Base-by-base conservation (phyloP, 2,113 vertebrate genomes). In the Bothrops jararaca region DNA sequence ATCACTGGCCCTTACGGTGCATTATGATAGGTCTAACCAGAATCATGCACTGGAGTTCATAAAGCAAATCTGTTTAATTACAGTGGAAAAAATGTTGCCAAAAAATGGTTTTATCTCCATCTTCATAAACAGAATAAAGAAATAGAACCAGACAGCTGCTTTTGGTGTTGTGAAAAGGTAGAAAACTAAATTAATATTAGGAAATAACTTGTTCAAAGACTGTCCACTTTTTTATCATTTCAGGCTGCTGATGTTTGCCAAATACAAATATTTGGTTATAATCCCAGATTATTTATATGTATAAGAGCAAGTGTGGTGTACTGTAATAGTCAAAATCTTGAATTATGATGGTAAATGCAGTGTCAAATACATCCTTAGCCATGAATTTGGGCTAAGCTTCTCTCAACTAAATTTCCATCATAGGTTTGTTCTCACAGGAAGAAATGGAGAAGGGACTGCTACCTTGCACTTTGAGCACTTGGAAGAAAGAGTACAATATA, bases 201-300 rank as follows among this genome's bases (percentile, higher is more conserved):
- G 20, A 39, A 90, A n/a, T 53, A 24, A 22, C 4, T 80, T 85
- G 45, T 85, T 86, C 74, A 57, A 56, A 58, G 34, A 58, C 3
- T 86, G 10, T 18, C 29, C 18, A 20, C 24, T 60, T 58, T 48
- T 91, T 42, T 91, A 13, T 26, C 39, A 26, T 42, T 74, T 54
- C 18, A 34, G 26, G 54, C 18, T 93, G 7, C 45, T 91, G 93
- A 90, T 48, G 12, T 34, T 91, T 64, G 34, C 11, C 18, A 22
- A 69, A 8, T 24, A 74, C 29, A 93, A 91, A 86, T 64, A 42
- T 95, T 91, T 91, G 34, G 45, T 92, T 86, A 92, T 42, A 87
- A 18, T 13, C 13, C 12, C 5, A 69, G 34, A 15, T 34, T 69
- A 69, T 34, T 69, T 69, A 69, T 69, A n/a, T 69, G 12, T 69